Base-by-base conservation (phyloP, 2,888 invertebrate genomes). In the Pardosa pseudoannulata region DNA sequence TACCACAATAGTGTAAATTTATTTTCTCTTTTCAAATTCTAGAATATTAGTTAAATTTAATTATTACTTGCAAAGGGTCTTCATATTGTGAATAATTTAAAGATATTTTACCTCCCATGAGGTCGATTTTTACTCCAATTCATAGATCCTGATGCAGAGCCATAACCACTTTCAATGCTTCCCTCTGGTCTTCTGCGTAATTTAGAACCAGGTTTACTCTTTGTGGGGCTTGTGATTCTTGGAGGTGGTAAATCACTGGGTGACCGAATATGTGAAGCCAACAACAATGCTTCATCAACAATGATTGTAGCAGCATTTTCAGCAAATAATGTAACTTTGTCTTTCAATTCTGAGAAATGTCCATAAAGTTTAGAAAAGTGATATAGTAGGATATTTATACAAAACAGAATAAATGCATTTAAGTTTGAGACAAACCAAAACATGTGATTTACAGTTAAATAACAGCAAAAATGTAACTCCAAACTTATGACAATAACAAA, bases 161-260 rank as follows among this genome's bases (percentile, higher is more conserved):
- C 83, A 67, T 88, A 88, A 1, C 88, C 83, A 72, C 83, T 88
- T 62, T 88, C 88, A 19, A 88, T 71, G 13, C 79, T 79, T 27
- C 88, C 88, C 39, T 83, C 88, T 1, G 85, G 83, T 27, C 85
- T 65, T 16, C 88, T n/a, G 11, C 76, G 28, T 3, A 83, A 46
- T 19, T 83, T 88, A 31, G 74, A 39, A 7, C 29, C 68, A 0
- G 32, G 62, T 16, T 65, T 88, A 50, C 19, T 67, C 32, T 50
- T 65, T 0, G 81, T 16, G 3, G 87, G 78, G 31, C 76, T 75
- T 5, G 56, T 56, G 0, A 32, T 50, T 11, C 71, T n/a, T 11
- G 72, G 50, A 11, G 76, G 65, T 1, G 76, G 78, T 0, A 76
- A 27, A 65, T 80, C 80, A 56, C 72, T 76, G 6, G 80, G 80